A percentile compares a stretch with the other conserved stretches of the same genome.
These are phyloP conservation scores for Caenorhabditis wallacei DNA, from an alignment of 2,888 invertebrate species.

Conservation along the genomic window DNA sequence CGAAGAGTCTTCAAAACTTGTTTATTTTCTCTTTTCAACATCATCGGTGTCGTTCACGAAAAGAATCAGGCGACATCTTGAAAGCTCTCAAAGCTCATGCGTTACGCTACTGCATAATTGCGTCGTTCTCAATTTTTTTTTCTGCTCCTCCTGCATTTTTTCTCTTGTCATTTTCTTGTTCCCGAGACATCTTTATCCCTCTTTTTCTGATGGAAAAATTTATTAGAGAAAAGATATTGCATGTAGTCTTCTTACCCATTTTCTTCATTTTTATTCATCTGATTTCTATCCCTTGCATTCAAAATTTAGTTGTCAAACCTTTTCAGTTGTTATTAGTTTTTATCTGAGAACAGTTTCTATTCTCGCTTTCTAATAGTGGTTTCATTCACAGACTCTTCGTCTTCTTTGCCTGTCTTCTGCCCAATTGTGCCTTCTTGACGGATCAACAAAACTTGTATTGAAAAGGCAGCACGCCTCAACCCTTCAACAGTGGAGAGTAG, in stretches of 20 bases:
- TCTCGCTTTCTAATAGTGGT: constrained; percentile 55
- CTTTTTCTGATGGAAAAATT: constrained; percentile 10
- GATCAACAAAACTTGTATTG: constrained; percentile 86
- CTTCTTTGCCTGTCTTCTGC: constrained; percentile 86
- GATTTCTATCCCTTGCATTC: background rate
- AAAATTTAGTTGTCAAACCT: constrained; percentile 47
- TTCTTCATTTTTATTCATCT: background rate
- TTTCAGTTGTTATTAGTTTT: constrained; percentile 21
- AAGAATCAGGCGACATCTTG: constrained; percentile 61
- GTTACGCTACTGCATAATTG: constrained; percentile 56
- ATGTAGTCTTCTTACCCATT: constrained; percentile 26
- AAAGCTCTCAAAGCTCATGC: constrained; percentile 60
- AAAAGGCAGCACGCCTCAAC: constrained; percentile 85
- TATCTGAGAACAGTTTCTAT: constrained; percentile 16
- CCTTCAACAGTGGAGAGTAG: constrained; percentile 87
- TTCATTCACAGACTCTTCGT: constrained; percentile 85
- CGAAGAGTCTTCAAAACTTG: constrained; percentile 29
- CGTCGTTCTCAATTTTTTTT: constrained; percentile 57
- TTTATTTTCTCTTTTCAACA: constrained; percentile 25
- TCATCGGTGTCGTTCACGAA: constrained; percentile 14
- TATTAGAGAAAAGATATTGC: constrained; percentile 14
- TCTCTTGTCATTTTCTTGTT: constrained; percentile 22
- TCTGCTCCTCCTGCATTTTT: background rate
- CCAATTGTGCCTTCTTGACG: constrained; percentile 86
- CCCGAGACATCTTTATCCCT: constrained; percentile 10